Evolutionary conservation across 1,140 invertebrate genomes (phyloP).

Genomic region (Drosophila rufa): DNA sequence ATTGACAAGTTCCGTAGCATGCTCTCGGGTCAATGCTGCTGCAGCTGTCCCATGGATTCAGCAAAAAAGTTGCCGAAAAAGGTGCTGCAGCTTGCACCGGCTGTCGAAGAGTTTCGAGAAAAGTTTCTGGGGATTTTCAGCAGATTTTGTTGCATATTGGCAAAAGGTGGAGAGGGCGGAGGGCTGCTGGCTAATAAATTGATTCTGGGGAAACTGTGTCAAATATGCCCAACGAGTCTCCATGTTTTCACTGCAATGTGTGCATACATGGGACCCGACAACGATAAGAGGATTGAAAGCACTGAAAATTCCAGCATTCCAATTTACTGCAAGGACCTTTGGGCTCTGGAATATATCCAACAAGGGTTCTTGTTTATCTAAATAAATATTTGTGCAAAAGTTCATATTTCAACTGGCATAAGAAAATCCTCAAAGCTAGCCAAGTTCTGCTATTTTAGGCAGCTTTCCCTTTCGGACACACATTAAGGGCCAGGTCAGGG

Average conservation of each 20-base stretch:
- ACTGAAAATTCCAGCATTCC: not conserved
- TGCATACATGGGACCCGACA: conserved; percentile 6
- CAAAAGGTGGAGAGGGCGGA: too few species aligned
- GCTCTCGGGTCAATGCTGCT: conserved; percentile 15
- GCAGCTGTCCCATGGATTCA: conserved; percentile 15
- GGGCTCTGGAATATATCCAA: not conserved
- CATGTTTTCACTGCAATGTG: conserved; percentile 6
- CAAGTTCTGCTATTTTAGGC: not conserved
- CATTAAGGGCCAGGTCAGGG: conserved; percentile 6
- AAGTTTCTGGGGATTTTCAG: conserved; percentile 31
- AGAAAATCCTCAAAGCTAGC: not conserved
- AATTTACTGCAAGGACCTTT: not conserved
- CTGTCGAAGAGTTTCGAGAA: conserved; percentile 15
- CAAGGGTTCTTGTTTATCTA: not conserved
- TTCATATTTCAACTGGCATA: too few species aligned
- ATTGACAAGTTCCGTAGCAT: conserved; percentile 45
- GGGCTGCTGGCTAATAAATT: conserved; percentile 32
- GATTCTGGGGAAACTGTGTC: conserved; percentile 25
- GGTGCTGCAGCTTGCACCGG: conserved; percentile 4
- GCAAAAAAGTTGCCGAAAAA: conserved; percentile 14
- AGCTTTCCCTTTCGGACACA: conserved; percentile 36
- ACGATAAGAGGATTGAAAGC: conserved; percentile 14
- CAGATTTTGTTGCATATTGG: conserved; percentile 30
- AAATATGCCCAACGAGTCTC: conserved; percentile 18
- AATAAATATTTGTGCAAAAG: not conserved